phyloP scores from a whole-genome alignment of 2,797 vertebrate genomes.

The Brachyrhaphis roseni region DNA sequence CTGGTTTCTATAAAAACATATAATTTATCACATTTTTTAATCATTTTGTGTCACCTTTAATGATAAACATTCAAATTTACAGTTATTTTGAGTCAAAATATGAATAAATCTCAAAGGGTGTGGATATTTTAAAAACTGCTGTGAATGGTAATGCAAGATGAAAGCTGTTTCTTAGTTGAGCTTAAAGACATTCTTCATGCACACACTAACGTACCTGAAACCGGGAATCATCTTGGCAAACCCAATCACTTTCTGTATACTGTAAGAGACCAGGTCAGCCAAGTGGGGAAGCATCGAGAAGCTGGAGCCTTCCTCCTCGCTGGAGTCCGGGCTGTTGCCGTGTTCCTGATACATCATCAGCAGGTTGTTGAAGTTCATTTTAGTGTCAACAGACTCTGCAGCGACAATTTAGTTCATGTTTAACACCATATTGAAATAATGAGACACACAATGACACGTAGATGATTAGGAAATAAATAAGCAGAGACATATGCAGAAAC shows the following conservation, averaged over 20 bases:
- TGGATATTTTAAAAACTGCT: background rate
- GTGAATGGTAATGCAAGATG: background rate
- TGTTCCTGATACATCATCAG: constrained; percentile 86
- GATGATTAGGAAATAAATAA: background rate
- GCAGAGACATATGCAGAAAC: too few species aligned
- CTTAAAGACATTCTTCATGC: background rate
- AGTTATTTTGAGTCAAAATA: background rate
- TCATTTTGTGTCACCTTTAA: background rate
- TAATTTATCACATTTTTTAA: background rate
- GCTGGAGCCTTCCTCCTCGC: constrained; percentile 80
- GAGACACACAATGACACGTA: background rate
- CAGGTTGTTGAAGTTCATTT: constrained; percentile 85
- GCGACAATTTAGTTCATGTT: background rate
- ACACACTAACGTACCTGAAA: constrained; percentile 85
- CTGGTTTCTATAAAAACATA: background rate
- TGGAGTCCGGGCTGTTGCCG: constrained; percentile 82
- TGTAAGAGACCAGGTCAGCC: constrained; percentile 97
- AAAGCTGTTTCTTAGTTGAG: background rate
- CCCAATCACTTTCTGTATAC: constrained; percentile 97
- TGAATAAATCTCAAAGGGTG: background rate
- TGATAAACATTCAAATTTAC: background rate
- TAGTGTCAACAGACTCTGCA: constrained; percentile 83
- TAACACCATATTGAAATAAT: background rate
- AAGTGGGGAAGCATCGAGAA: constrained; percentile 96
- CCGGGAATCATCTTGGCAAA: constrained; percentile 99